Conservation (phyloP, 2,113 vertebrate species). For the Scytalopus superciliaris region DNA sequence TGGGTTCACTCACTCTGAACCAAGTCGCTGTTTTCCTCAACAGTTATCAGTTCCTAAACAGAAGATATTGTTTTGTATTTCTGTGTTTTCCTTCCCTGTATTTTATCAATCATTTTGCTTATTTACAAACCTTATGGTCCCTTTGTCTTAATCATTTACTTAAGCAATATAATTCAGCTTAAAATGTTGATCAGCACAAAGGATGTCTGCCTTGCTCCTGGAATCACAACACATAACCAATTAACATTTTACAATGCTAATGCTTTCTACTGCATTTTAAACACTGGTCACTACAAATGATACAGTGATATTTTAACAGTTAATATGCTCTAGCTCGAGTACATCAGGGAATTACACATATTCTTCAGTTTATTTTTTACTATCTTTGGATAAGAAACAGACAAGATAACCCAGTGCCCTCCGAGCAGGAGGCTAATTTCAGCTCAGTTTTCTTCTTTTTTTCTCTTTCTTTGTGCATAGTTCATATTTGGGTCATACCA, state of each 20-base stretch:
- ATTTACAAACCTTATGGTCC: not conserved
- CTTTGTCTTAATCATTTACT: not conserved
- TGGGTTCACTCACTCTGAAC: not conserved
- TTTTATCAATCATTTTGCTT: not conserved
- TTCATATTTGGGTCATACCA: not conserved
- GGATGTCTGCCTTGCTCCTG: not conserved
- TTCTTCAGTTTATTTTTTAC: not conserved
- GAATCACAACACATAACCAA: not conserved
- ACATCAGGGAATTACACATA: not conserved
- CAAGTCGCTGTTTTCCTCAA: not conserved
- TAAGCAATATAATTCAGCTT: slow-evolving; percentile 1
- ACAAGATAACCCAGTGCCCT: not conserved
- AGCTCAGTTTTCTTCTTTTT: not conserved
- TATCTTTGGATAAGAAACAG: not conserved
- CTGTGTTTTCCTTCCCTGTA: not conserved
- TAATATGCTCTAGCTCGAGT: not conserved
- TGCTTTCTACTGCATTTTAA: not conserved
- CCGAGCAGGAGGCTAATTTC: not conserved
- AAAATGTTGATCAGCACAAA: slow-evolving; percentile 28
- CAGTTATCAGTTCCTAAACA: not conserved
- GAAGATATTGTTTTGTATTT: not conserved
- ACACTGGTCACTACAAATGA: not conserved
- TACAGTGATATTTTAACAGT: not conserved
- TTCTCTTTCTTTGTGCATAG: not conserved
- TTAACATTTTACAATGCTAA: not conserved